These are phyloP conservation scores for Gadopsis bispinosus DNA, from an alignment of 2,797 vertebrate species.

Conservation along the genomic window DNA sequence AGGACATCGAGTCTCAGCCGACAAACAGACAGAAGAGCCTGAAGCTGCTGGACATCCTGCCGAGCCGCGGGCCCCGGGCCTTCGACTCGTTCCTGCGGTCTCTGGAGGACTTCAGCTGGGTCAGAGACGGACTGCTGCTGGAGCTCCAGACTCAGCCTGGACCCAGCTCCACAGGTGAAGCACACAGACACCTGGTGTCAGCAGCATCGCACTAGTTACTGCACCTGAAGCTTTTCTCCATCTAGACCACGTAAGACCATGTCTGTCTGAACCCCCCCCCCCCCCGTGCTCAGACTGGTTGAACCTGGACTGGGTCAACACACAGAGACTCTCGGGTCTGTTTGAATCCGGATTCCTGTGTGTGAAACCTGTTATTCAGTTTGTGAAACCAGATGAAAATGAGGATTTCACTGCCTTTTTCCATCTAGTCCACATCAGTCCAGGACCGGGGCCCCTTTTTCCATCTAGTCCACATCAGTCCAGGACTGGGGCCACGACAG, in stretches of 20 bases:
- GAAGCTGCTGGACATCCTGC: constrained; percentile 90
- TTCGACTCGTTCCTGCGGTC: constrained; percentile 88
- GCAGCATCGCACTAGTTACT: neutral
- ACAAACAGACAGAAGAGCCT: constrained; percentile 85
- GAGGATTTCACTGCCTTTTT: too few relatives aligned
- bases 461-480: too few relatives aligned
- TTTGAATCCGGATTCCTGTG: too few relatives aligned
- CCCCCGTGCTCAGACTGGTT: too few relatives aligned
- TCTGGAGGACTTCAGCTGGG: constrained; percentile 91
- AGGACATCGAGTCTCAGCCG: constrained; percentile 88
- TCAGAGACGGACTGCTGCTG: constrained; percentile 83
- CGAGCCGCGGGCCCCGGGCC: constrained; percentile 89
- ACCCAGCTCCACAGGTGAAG: constrained; percentile 38
- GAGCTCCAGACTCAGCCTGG: constrained; percentile 72
- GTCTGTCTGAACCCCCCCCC: too few relatives aligned
- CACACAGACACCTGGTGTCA: neutral
- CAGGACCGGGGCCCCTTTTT: too few relatives aligned
- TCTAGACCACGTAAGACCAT: neutral
- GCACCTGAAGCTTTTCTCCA: neutral
- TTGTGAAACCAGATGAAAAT: too few relatives aligned
- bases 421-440: too few relatives aligned
- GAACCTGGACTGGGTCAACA: neutral
- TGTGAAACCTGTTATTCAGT: too few relatives aligned
- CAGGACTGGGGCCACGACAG: too few relatives aligned
- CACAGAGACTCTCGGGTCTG: too few relatives aligned